Base-by-base conservation (phyloP, 2,113 vertebrate genomes). In the Erinaceus europaeus region DNA sequence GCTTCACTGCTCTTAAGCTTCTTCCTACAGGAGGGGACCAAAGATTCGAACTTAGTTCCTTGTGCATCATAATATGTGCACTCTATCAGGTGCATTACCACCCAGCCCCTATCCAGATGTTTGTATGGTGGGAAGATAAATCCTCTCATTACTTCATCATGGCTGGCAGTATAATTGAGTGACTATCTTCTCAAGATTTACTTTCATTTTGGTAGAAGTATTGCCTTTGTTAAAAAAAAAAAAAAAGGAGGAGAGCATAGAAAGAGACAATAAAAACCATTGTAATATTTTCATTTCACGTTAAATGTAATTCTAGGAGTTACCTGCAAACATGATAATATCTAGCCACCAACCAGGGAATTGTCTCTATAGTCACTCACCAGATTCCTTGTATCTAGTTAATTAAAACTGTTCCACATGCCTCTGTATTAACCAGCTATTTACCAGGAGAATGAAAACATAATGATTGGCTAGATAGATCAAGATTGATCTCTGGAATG, bases 321-420 rank as follows among this genome's bases (percentile, higher is more conserved):
- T 75, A 59, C 1, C 61, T 52, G 25, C 32, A 86, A 65, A 27
- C 17, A 10, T 75, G n/a, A n/a, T 75, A 88, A 68, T 57, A 76
- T 59, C 36, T 46, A 76, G 55, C 36, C 20, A 71, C 59, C 15
- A 88, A 40, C 21, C 61, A 82, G 27, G 61, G 29, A 89, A 46
- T 25, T 86, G 9, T 89, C 88, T 86, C 38, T 73, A 77, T 62
- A 57, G 27, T 17, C 32, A 27, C n/a, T 5, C n/a, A 27, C n/a
- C 20, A 62, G 44, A 91, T 91, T 87, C 57, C n/a, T 55, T 61
- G 9, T 23, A 53, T 90, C 74, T 85, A 52, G 32, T 78, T 88
- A 62, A 12, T 50, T 53, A 75, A 9, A 71, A 76, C 61, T 71
- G 1, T 79, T 76, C 86, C 34, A 25, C 9, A n/a, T 57, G 27